Evolutionary conservation across 37 sponge, comb jelly and placozoan species (phyloP), one percentile per base, ranked within the genome.

Genomic region (Amphimedon queenslandica): DNA sequence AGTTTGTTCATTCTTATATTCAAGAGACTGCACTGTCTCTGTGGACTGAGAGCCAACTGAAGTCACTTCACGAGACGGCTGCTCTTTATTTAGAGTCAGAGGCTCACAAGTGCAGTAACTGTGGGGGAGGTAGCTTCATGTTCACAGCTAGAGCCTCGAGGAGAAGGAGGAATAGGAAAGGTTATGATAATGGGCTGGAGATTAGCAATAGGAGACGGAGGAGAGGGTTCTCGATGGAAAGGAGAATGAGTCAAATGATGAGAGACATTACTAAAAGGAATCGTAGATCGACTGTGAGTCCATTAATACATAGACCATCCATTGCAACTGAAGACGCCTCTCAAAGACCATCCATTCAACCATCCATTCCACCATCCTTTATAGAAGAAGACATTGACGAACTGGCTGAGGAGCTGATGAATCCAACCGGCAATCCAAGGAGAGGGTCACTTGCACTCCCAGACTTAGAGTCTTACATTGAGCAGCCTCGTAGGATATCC

Each of bases 31-130:
- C 77, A 1, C 88, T 91, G 53, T 77, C 63, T 1, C 69, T 95
- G 20, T 81, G 84, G 86, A 87, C 88, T 29, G 84, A 81, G 10
- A 82, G 67, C 31, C 96, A 95, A 80, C 71, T 84, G 37, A 83
- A 67, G 67, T 40, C 65, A 18, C 75, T 95, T 0, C 96, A 95
- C 64, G 80, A 88, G 71, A 42, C 63, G 20, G 92, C 92, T 16
- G 92, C 92, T 18, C 60, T 74, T 32, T 91, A 77, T 63, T 71
- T 95, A 42, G 93, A 92, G 51, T 47, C 72, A 3, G 82, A 92
- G 47, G 93, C 93, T 23, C 93, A 92, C 78, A 92, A 84, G 78
- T 92, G 93, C 39, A 64, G 37, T n/a, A 77, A 80, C 82, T 92
- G 93, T 80, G 93, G 93, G 4, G 93, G 89, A 31, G 93, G 93